A percentile compares a stretch with the other conserved stretches of the same genome.
Conservation (phyloP, 2,113 vertebrate genomes). For the Perognathus longimembris region DNA sequence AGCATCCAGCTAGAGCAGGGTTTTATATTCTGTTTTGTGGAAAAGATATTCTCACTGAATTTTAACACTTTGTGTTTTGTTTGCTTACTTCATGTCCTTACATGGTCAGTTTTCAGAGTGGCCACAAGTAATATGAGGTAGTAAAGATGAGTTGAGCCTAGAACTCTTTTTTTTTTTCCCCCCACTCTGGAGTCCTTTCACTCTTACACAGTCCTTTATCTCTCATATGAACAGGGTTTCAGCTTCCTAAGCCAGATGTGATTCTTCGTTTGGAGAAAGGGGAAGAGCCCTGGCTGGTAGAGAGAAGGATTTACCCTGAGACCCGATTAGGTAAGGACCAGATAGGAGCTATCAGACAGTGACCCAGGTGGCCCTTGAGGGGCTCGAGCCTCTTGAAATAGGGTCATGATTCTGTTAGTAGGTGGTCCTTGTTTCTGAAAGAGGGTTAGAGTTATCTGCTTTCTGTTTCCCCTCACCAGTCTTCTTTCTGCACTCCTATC, state of each 20-base stretch:
- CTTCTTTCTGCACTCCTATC: not conserved
- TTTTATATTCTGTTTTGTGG: not conserved
- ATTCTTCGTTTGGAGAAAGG: slow-evolving; percentile 72
- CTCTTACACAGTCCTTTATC: not conserved
- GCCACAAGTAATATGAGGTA: not conserved
- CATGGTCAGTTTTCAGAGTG: not conserved
- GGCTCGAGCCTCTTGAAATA: not conserved
- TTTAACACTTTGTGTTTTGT: not conserved
- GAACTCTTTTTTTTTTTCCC: not conserved
- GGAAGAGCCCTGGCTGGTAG: slow-evolving; percentile 64
- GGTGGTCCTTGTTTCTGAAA: not conserved
- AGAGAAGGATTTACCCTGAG: not conserved
- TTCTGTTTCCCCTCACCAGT: not conserved
- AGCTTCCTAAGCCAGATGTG: slow-evolving; percentile 69
- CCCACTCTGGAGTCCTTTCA: not conserved
- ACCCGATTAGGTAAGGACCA: slow-evolving; percentile 53
- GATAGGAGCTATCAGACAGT: not conserved
- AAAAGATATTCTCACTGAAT: not conserved
- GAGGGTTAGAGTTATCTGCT: not conserved
- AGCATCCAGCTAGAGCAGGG: not conserved
- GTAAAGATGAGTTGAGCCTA: not conserved
- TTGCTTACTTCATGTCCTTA: not conserved
- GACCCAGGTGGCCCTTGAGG: not conserved
- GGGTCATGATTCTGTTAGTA: not conserved
- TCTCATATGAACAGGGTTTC: slow-evolving; percentile 58